A percentile compares a stretch with the other conserved stretches of the same genome.
Conservation (phyloP, 2,888 invertebrate species). For the Sacculina carcini region DNA sequence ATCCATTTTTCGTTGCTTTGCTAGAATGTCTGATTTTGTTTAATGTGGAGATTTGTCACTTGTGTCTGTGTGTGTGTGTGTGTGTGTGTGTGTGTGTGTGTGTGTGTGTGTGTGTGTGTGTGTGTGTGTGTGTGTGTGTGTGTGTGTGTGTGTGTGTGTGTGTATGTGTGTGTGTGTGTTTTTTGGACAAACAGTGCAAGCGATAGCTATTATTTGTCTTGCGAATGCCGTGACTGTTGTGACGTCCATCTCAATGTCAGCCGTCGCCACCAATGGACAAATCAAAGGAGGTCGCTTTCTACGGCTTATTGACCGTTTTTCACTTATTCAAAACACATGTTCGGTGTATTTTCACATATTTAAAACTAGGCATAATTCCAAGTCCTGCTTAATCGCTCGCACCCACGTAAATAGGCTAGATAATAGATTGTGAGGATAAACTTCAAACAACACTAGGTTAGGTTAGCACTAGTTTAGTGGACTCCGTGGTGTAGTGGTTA, state of each 20-base stretch:
- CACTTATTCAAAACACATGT: too few species aligned
- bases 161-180: background rate
- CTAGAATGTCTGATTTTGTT: too few species aligned
- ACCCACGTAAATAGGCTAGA: too few species aligned
- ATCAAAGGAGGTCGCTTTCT: conserved; percentile 64
- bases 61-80: background rate
- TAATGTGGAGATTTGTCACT: background rate
- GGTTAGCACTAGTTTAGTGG: too few species aligned
- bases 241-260: conserved; percentile 86
- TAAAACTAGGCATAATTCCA: too few species aligned
- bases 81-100: background rate
- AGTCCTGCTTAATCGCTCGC: too few species aligned
- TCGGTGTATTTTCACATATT: too few species aligned
- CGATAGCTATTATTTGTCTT: conserved; percentile 45
- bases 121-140: background rate
- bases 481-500: too few species aligned
- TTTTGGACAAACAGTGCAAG: conserved; percentile 16
- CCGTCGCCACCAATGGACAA: conserved; percentile 91
- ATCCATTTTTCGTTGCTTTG: too few species aligned
- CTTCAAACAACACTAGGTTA: too few species aligned
- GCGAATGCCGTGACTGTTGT: conserved; percentile 65
- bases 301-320: background rate
- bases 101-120: background rate
- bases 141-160: background rate
- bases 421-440: too few species aligned